Evolutionary conservation across 2,113 vertebrate species (phyloP), one percentile per base, ranked within the genome.

Genomic region (Plestiodon gilberti): DNA sequence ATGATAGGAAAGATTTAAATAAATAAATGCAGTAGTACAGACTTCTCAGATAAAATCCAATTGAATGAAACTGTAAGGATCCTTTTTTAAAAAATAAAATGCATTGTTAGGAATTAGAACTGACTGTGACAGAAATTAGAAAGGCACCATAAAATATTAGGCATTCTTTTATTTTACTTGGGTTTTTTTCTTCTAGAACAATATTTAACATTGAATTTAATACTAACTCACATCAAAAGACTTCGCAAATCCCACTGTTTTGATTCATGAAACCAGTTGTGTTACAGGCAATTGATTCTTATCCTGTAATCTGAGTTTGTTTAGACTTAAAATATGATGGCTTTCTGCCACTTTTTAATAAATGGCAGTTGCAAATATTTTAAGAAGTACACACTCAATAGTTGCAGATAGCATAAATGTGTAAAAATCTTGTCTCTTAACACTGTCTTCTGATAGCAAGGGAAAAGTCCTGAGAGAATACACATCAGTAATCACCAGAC

Each of bases 401-500:
- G 93, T 89, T 95, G 93, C 89, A 96, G 96, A 95, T 95, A 96
- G 95, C 96, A 98, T 97, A 98, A 98, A 98, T 98, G 97, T 97
- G 96, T 98, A 97, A 98, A 97, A 98, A 96, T 95, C 86, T 95
- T 96, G 93, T 96, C 93, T 97, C 93, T 96, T 95, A 95, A 93
- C 90, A 93, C 77, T 91, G 89, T 93, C 90, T 91, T 96, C 93
- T 94, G 93, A 95, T 94, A 96, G 95, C 89, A 95, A 94, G 89
- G 77, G 86, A 89, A 92, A 94, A 93, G 59, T 97, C 98, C 97
- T 96, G 93, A 94, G 98, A 98, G 98, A 98, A 96, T 96, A 96
- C 97, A 97, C 98, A 98, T 98, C 98, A 98, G 98, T 98, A 98
- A 97, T 98, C 97, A 97, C 97, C 95, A 96, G 97, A 97, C 97